Percentiles rank a stretch among this genome's conserved stretches.
These are phyloP conservation scores for Protodeltote pygarga DNA, from an alignment of 2,888 invertebrate species.

Conservation along the genomic window DNA sequence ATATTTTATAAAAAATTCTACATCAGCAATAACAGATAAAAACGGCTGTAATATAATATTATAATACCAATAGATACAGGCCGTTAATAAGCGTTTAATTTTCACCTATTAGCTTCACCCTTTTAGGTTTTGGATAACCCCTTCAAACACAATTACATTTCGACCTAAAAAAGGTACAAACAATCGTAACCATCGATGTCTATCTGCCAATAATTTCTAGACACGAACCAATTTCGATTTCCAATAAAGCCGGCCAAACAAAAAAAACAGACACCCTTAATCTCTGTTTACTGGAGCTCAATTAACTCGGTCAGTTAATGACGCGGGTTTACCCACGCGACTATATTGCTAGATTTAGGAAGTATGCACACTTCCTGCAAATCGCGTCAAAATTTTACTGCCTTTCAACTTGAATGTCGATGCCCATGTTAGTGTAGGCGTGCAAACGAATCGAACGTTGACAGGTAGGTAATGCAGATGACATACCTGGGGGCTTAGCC, in stretches of 20 bases:
- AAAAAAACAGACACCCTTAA: conserved; percentile 55
- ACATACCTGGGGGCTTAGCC: too few relatives aligned
- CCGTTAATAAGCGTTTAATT: too few relatives aligned
- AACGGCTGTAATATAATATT: too few relatives aligned
- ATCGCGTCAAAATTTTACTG: too few relatives aligned
- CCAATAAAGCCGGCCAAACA: conserved; percentile 59
- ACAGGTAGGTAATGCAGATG: too few relatives aligned
- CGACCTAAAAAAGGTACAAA: conserved; percentile 6
- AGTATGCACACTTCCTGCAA: conserved; percentile 37
- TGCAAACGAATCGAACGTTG: too few relatives aligned
- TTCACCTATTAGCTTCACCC: neutral
- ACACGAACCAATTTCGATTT: conserved; percentile 56
- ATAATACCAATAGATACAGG: too few relatives aligned
- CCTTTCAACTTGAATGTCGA: too few relatives aligned
- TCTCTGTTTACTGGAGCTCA: conserved; percentile 64
- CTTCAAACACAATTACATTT: conserved; percentile 4
- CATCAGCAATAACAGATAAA: too few relatives aligned
- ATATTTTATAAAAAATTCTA: too few relatives aligned
- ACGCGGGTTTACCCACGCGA: conserved; percentile 49
- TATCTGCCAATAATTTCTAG: conserved; percentile 46
- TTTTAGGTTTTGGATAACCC: neutral
- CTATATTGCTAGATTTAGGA: conserved; percentile 40
- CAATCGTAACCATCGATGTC: conserved; percentile 29
- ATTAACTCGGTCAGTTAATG: conserved; percentile 65
- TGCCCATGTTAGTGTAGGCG: too few relatives aligned